Conservation (phyloP, 2,113 vertebrate genomes). For the Lamprologus lemairii region DNA sequence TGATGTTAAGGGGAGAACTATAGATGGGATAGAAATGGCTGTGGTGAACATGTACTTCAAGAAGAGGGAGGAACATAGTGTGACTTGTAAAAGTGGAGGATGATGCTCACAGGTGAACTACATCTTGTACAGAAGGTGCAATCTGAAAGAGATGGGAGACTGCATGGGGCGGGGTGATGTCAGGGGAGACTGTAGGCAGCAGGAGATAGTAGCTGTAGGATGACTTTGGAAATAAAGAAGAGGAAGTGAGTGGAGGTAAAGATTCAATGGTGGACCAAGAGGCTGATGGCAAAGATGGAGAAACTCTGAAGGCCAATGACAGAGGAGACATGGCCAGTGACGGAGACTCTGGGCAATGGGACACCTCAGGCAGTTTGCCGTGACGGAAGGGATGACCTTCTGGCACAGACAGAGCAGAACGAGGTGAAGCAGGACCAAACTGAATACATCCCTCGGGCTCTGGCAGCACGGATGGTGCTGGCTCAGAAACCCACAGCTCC, state of each 20-base stretch:
- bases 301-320: neutral
- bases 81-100: neutral
- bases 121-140: neutral
- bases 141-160: neutral
- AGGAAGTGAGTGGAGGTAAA: neutral
- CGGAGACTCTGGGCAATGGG: neutral
- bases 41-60: neutral
- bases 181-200: neutral
- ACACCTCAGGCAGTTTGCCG: accelerated
- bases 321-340: neutral
- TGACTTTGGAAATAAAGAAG: neutral
- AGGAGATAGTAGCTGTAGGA: neutral
- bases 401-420: neutral
- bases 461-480: neutral
- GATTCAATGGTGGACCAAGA: neutral
- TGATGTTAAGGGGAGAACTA: neutral
- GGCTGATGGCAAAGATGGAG: neutral
- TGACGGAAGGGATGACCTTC: neutral
- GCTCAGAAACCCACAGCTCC: neutral
- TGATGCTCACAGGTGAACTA: neutral
- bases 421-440: neutral
- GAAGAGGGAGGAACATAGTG: neutral
- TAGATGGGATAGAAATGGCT: neutral
- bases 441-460: neutral
- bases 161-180: neutral